A percentile compares a stretch with the other conserved stretches of the same genome.
phyloP scores from a whole-genome alignment of 2,113 vertebrate genomes.

The Patagioenas fasciata region DNA sequence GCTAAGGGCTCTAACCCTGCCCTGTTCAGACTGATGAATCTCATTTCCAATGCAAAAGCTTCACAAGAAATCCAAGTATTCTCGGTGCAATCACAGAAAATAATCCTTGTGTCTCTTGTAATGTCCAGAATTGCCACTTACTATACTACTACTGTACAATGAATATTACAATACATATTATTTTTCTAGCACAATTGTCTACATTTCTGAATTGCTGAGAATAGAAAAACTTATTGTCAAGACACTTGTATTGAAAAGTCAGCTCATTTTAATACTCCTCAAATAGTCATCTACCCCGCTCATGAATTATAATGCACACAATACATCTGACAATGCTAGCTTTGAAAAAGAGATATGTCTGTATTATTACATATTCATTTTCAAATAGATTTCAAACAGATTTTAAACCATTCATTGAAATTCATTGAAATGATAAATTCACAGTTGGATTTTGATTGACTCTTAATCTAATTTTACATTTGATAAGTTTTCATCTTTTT shows the following conservation, averaged over 20 bases:
- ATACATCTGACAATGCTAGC: constrained; percentile 81
- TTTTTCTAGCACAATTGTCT: constrained; percentile 85
- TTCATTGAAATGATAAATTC: constrained; percentile 86
- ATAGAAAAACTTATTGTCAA: constrained; percentile 86
- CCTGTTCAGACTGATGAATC: constrained; percentile 82
- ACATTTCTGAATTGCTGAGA: constrained; percentile 82
- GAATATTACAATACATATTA: constrained; percentile 88
- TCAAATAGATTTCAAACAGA: constrained; percentile 87
- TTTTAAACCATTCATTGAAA: constrained; percentile 85
- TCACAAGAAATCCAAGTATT: constrained; percentile 87
- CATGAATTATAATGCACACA: constrained; percentile 89
- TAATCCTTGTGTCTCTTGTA: constrained; percentile 89
- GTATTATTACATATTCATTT: constrained; percentile 86
- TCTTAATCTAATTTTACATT: constrained; percentile 86
- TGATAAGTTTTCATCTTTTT: constrained; percentile 70
- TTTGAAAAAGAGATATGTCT: constrained; percentile 83
- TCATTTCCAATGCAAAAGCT: constrained; percentile 89
- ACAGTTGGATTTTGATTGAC: constrained; percentile 83
- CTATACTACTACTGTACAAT: constrained; percentile 82
- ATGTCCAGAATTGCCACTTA: constrained; percentile 87
- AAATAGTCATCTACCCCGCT: constrained; percentile 86
- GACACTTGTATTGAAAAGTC: constrained; percentile 88
- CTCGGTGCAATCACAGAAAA: constrained; percentile 90
- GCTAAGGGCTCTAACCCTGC: constrained; percentile 84
- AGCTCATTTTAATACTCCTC: constrained; percentile 90